phyloP scores from a whole-genome alignment of 2,888 invertebrate species.

The Cantharis rustica region DNA sequence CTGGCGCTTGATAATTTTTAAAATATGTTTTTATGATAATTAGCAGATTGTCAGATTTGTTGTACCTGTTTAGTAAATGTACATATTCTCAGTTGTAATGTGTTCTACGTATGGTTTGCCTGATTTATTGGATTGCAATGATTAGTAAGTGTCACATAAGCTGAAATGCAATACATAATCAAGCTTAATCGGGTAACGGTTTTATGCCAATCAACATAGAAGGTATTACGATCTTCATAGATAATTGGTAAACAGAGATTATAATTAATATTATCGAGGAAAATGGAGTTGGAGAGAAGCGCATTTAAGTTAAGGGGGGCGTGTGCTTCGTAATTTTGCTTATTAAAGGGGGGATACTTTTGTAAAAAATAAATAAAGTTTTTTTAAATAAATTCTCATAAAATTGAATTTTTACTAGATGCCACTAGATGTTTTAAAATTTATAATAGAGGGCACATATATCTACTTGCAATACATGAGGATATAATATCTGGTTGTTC shows the following conservation, averaged over 20 bases:
- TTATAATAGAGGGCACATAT: no score
- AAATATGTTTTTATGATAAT: background rate
- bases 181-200: slow-evolving; percentile 50
- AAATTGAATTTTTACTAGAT: background rate
- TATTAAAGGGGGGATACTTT: background rate
- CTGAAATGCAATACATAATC: slow-evolving; percentile 49
- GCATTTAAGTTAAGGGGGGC: background rate
- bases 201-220: slow-evolving; percentile 49
- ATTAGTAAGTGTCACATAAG: slow-evolving; percentile 51
- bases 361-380: background rate
- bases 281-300: background rate
- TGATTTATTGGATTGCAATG: slow-evolving; percentile 51
- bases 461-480: no score
- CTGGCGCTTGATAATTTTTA: no score
- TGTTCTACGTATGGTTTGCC: slow-evolving; percentile 47
- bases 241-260: background rate
- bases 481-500: no score
- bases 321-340: background rate
- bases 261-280: background rate
- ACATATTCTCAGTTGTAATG: slow-evolving; percentile 31
- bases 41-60: background rate
- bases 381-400: background rate
- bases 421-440: no score
- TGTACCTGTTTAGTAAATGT: background rate
- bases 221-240: slow-evolving; percentile 44